A percentile compares a stretch with the other conserved stretches of the same genome.
Conservation (phyloP, 1,140 invertebrate genomes). For the Eumeta japonica region DNA sequence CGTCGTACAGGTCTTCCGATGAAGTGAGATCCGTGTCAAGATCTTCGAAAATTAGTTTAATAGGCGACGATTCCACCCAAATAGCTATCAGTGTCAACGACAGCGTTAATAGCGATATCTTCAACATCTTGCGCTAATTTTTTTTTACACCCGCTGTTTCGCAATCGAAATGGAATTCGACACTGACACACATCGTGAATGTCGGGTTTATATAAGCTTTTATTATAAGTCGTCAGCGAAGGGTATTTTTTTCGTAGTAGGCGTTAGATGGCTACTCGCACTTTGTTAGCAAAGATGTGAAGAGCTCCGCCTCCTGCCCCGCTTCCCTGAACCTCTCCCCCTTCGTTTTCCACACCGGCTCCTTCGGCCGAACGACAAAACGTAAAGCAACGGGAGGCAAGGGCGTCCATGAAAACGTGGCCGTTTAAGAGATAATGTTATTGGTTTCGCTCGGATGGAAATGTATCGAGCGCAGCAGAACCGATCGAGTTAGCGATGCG, state of each 20-base stretch:
- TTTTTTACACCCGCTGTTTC: slow-evolving; percentile 31
- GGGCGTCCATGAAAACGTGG: too few species aligned
- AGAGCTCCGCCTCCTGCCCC: too few species aligned
- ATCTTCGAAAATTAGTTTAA: slow-evolving; percentile 15
- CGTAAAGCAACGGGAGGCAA: too few species aligned
- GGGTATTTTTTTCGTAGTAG: slow-evolving; percentile 25
- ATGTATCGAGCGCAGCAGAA: not conserved
- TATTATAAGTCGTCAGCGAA: slow-evolving; percentile 25
- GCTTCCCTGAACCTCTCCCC: too few species aligned
- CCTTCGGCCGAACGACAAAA: too few species aligned
- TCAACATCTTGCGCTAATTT: slow-evolving; percentile 32
- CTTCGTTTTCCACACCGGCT: too few species aligned
- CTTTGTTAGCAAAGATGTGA: too few species aligned
- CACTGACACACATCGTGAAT: slow-evolving; percentile 49
- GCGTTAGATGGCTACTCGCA: too few species aligned
- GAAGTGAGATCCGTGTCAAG: slow-evolving; percentile 29
- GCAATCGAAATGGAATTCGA: slow-evolving; percentile 47
- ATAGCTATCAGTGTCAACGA: slow-evolving; percentile 25
- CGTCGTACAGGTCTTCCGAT: slow-evolving; percentile 36
- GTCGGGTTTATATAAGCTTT: slow-evolving; percentile 43
- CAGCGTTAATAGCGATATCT: slow-evolving; percentile 28
- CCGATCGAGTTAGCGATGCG: not conserved
- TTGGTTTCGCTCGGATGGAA: not conserved
- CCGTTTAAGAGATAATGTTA: too few species aligned
- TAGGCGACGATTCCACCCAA: slow-evolving; percentile 25